Evolutionary conservation across 2,888 invertebrate species (phyloP).

Genomic region (Calliopum simillimum): DNA sequence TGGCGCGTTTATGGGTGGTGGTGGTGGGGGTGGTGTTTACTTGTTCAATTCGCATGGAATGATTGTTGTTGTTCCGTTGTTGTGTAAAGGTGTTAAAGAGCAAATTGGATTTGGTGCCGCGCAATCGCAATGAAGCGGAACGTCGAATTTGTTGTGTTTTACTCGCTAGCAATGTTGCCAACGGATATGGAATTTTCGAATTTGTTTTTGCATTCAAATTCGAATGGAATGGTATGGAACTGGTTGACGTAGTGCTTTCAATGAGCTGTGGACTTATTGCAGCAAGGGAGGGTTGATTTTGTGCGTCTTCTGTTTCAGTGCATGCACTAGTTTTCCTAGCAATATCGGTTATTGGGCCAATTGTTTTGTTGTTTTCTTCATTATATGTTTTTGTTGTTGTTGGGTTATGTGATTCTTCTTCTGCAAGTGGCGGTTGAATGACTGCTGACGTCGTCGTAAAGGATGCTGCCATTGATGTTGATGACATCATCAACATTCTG

Average conservation of each 20-base stretch:
- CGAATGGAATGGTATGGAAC: constrained; percentile 29
- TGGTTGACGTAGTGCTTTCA: constrained; percentile 25
- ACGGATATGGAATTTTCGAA: constrained; percentile 50
- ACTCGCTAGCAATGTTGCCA: constrained; percentile 45
- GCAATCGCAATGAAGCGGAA: constrained; percentile 76
- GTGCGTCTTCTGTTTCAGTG: not conserved
- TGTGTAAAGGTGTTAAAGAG: constrained; percentile 51
- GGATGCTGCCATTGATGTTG: not conserved
- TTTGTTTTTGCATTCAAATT: constrained; percentile 54
- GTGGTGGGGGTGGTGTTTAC: not conserved
- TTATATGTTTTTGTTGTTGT: constrained; percentile 29
- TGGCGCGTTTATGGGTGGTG: not conserved
- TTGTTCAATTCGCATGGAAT: constrained; percentile 17
- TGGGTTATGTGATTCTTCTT: constrained; percentile 43
- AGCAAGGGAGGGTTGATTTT: no score
- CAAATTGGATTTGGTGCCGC: constrained; percentile 70
- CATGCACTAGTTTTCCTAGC: not conserved
- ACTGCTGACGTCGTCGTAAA: constrained; percentile 45
- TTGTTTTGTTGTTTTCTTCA: constrained; percentile 21
- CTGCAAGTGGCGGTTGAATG: constrained; percentile 20
- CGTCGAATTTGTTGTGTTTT: constrained; percentile 70
- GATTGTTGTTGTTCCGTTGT: constrained; percentile 37
- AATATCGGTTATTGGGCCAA: constrained; percentile 25
- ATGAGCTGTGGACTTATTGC: constrained; percentile 5
- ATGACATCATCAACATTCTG: no score